Percentiles rank a stretch among this genome's conserved stretches.
phyloP scores from a whole-genome alignment of 2,797 vertebrate genomes.

The Oryzias sinensis region DNA sequence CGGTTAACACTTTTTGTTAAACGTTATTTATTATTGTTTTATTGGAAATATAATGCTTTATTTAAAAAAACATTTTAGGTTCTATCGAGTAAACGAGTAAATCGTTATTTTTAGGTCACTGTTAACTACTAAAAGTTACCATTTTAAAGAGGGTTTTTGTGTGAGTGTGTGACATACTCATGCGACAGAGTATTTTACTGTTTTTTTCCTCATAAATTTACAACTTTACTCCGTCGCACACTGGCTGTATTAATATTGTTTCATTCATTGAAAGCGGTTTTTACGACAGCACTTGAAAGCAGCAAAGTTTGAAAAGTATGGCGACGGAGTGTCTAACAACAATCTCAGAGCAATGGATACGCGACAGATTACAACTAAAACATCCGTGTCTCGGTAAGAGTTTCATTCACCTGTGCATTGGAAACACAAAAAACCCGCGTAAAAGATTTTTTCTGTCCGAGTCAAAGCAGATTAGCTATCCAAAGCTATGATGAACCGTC shows the following conservation, averaged over 20 bases:
- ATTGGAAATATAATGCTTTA: background rate
- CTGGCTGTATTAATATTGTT: background rate
- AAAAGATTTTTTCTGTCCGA: background rate
- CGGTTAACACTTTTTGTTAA: background rate
- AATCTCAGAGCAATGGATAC: constrained; percentile 79
- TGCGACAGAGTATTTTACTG: no score
- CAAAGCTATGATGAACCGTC: constrained; percentile 17
- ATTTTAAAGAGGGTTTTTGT: no score
- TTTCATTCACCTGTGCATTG: background rate
- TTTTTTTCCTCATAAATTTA: no score
- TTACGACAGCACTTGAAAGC: constrained; percentile 16
- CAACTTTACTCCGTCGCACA: no score
- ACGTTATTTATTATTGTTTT: background rate
- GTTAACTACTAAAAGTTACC: no score
- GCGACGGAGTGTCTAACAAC: constrained; percentile 66
- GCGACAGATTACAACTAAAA: constrained; percentile 67
- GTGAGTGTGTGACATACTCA: no score
- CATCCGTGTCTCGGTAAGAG: constrained; percentile 70
- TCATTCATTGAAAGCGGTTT: background rate
- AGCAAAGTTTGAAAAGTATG: constrained; percentile 74
- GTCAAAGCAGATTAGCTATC: constrained; percentile 25
- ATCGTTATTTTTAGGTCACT: no score
- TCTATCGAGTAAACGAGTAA: no score
- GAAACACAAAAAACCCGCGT: no score
- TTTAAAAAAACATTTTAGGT: no score